Evolutionary conservation across 1,140 invertebrate species (phyloP), one percentile per base, ranked within the genome.

Genomic region (Anastrepha obliqua): DNA sequence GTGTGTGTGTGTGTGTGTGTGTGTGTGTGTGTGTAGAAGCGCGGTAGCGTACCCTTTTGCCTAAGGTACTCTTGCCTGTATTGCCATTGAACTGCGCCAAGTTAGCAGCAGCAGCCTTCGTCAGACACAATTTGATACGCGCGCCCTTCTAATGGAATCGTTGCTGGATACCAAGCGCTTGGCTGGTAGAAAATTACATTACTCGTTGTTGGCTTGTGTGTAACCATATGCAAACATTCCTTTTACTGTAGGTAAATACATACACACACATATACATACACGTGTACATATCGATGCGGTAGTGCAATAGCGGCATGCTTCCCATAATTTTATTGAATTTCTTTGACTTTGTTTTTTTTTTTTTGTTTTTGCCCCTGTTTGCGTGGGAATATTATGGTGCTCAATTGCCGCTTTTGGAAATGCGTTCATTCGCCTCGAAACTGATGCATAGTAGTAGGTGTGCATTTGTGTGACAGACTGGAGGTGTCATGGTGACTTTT

Each of bases 121-220:
- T 58, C 47, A 42, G 9, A 9, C n/a, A 20, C 17, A 55, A 81
- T 55, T 81, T 81, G 74, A 81, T 55, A 81, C 55, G 74, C 47
- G 13, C n/a, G 60, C 47, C 44, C 39, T 2, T 74, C 42, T 81
- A 51, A 55, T 51, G 74, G 17, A n/a, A 42, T 55, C 42, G 47
- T 81, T 55, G 47, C 5, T 29, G 51, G 17, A 9, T 17, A 7
- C 70, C 9, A 78, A n/a, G 11, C 15, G 8, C 17, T 78, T 78
- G 44, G n/a, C 2, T 55, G 2, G 47, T 55, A 29, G 44, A 55
- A 55, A 81, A 55, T 51, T 81, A 81, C 44, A 81, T 81, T 20
- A 47, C n/a, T 81, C 47, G 74, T 81, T 81, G 74, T 51, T 29
- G 74, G 47, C 15, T 70, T 51, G 74, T 51, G 74, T 81, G 47